Conservation (phyloP, 1,140 invertebrate genomes). For the Melitaea cinxia region DNA sequence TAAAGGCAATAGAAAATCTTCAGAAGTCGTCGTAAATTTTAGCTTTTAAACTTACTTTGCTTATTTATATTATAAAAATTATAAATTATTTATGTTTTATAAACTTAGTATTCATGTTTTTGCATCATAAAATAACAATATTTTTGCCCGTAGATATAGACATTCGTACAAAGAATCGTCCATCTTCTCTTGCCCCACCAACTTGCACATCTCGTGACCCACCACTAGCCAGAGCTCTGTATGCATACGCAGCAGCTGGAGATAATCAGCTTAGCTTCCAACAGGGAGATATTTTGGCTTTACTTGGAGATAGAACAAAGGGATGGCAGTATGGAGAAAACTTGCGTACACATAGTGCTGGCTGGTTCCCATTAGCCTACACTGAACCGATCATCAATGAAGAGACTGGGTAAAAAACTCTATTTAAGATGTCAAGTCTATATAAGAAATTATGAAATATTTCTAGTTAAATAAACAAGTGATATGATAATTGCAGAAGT, state of each 20-base stretch:
- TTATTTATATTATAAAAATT: too few species aligned
- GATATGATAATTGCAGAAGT: constrained; percentile 40
- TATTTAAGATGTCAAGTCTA: not conserved
- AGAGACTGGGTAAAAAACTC: constrained; percentile 56
- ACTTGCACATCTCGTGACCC: constrained; percentile 83
- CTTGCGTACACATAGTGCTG: constrained; percentile 92
- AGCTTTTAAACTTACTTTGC: too few species aligned
- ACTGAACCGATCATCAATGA: constrained; percentile 85
- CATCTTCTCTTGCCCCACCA: constrained; percentile 88
- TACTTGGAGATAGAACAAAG: constrained; percentile 95
- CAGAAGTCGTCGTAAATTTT: too few species aligned
- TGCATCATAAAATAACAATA: not conserved
- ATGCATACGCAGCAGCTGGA: constrained; percentile 94
- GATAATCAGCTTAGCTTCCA: constrained; percentile 96
- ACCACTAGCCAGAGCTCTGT: constrained; percentile 90
- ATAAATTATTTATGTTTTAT: not conserved
- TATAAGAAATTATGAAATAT: not conserved
- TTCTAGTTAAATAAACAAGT: not conserved
- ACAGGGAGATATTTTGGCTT: constrained; percentile 93
- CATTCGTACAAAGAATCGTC: constrained; percentile 77
- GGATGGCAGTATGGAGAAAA: constrained; percentile 98
- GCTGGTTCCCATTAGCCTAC: constrained; percentile 97
- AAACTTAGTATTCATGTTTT: not conserved
- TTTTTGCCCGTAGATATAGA: constrained; percentile 51
- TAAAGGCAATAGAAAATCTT: too few species aligned